These are phyloP conservation scores for Onychomys torridus DNA, from an alignment of 2,797 vertebrate species.

Conservation along the genomic window DNA sequence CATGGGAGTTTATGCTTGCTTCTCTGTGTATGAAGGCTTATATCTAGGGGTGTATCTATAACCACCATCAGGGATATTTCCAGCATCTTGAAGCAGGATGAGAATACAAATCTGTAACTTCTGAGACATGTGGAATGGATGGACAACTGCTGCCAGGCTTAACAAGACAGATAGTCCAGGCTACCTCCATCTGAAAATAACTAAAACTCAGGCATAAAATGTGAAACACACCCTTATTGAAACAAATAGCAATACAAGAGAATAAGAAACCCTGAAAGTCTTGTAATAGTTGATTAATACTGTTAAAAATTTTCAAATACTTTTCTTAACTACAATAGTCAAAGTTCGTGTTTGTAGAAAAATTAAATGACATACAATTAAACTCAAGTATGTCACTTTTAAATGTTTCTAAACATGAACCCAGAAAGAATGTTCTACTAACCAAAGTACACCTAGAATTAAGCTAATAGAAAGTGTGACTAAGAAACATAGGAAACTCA, in stretches of 20 bases:
- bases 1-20: not conserved
- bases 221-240: not conserved
- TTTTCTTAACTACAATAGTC: not conserved
- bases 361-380: not conserved
- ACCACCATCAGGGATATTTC: not conserved
- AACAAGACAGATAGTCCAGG: not conserved
- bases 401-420: not conserved
- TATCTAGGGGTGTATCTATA: not conserved
- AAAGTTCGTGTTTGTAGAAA: not conserved
- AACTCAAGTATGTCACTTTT: not conserved
- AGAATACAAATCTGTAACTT: not conserved
- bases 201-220: not conserved
- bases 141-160: not conserved
- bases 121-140: not conserved
- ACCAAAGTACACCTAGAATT: not conserved
- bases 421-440: not conserved
- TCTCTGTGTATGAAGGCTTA: not conserved
- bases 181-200: not conserved
- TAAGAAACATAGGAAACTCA: not conserved
- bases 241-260: not conserved
- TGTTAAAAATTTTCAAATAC: not conserved
- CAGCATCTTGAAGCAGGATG: not conserved
- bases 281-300: conserved; percentile 63
- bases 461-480: not conserved
- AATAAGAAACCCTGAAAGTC: conserved; percentile 84